Base-by-base conservation (phyloP, 2,113 vertebrate species). In the Psammodynastes pulverulentus region DNA sequence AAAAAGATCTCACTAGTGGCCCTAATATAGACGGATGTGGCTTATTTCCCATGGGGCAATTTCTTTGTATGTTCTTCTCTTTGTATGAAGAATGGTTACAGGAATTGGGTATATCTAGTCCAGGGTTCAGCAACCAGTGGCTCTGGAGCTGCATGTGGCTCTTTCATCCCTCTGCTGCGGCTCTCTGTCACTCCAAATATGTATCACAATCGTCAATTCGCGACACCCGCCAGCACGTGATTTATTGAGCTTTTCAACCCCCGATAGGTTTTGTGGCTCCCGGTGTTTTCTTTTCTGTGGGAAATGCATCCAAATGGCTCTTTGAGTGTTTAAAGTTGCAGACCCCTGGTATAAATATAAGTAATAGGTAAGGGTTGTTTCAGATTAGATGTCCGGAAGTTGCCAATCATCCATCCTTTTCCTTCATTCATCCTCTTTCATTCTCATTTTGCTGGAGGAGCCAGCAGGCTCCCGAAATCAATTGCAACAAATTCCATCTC, bases 391-490 rank as follows among this genome's bases (percentile, higher is more conserved):
- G 10, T 53, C 29, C 9, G 90, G 34, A 21, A 86, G 87, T 12
- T 90, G 58, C 13, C 85, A 51, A 12, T 62, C 62, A 84, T 62
- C 62, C 62, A 84, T 62, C 62, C 84, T 92, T 91, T 23, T 1
- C 39, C 34, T 3, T 54, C 89, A 51, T 19, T 79, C 86, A 45
- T 49, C n/a, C 12, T 24, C 12, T 58, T 46, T 85, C 51, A 34
- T 23, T 56, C 54, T 88, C 4, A 10, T 46, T 88, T 67, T 56
- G n/a, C 51, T 72, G 49, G 3, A 87, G 52, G 4, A 87, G 84
- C 88, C 85, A 85, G 67, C 67, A 88, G 90, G 52, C 48, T 84
- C 56, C n/a, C 10, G 19, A 87, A 94, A 93, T 93, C 88, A 89
- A 88, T 17, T 88, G 39, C 90, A 45, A 4, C 29, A 79, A 84